Conservation (phyloP, 2,888 invertebrate species). For the Koerneria pararmatus region DNA sequence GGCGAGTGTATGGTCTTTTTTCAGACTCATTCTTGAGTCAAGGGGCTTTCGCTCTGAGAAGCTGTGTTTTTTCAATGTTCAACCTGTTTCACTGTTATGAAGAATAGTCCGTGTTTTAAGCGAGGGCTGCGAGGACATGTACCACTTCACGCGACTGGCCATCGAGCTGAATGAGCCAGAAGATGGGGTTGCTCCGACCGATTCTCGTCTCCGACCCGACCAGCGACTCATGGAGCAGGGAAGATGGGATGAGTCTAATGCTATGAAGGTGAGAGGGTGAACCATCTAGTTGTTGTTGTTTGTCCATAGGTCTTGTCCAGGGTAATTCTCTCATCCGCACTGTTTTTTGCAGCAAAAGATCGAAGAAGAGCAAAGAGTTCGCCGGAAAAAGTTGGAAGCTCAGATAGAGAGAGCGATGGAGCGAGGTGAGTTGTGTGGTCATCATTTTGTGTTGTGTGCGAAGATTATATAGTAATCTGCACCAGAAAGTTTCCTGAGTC, state of each 20-base stretch:
- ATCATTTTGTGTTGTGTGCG: conserved; percentile 12
- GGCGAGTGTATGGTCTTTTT: too few species aligned
- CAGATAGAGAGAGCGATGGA: conserved; percentile 70
- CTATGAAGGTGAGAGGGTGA: background rate
- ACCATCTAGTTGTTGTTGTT: background rate
- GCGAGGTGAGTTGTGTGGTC: conserved; percentile 60
- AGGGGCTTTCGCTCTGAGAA: too few species aligned
- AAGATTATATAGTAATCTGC: too few species aligned
- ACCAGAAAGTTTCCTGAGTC: too few species aligned
- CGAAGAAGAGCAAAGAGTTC: conserved; percentile 89
- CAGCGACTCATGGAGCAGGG: conserved; percentile 90
- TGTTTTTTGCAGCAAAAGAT: too few species aligned
- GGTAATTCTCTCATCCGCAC: too few species aligned
- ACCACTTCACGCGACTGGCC: conserved; percentile 89
- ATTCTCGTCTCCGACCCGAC: conserved; percentile 86
- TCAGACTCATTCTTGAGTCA: too few species aligned
- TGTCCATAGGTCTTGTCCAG: too few species aligned
- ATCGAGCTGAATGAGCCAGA: conserved; percentile 94
- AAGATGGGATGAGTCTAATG: conserved; percentile 47
- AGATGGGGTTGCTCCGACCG: conserved; percentile 86
- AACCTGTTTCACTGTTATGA: too few species aligned
- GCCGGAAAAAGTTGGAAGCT: conserved; percentile 74
- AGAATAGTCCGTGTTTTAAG: conserved; percentile 60
- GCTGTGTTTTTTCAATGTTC: too few species aligned
- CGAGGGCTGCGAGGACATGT: conserved; percentile 73